Evolutionary conservation across 2,888 invertebrate genomes (phyloP), one percentile per base, ranked within the genome.

Genomic region (Synergus gifuensis): DNA sequence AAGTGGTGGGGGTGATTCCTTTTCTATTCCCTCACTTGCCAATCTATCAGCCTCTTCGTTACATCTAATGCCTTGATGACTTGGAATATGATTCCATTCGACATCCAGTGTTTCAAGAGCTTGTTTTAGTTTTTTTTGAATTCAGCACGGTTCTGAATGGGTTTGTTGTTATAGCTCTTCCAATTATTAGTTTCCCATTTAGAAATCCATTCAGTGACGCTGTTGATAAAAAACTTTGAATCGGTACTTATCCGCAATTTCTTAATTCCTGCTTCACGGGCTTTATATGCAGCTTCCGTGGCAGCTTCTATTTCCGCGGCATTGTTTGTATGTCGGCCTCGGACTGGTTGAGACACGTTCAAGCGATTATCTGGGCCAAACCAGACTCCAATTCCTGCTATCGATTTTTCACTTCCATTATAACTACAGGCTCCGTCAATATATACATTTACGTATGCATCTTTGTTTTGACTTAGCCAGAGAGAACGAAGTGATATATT

Each of bases 271-370:
- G 92, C 93, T 40, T 93, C 90, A 78, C 94, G 92, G 0, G 97
- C 97, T 80, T 94, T 92, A 86, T 94, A 93, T 16, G 98, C 95
- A 2, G 98, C 98, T 89, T 93, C 92, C 80, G 94, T 96, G 0
- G 96, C 95, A 3, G 97, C 98, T 93, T 98, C 96, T 82, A 98
- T 98, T 93, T 99, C 99, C 5, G 98, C 99, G 86, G 96, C 96
- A 92, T 99, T 99, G 90, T 99, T 99, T 0, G 98, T 22, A 98
- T 96, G 96, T 78, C 96, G 93, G 1, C 98, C 98, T 1, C 93
- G 90, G 0, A 98, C 96, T 2, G 96, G 96, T 88, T 95, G 95
- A 28, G 96, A 95, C 0, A 95, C 92, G 93, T 98, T 98, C 84
- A 95, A 93, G 0, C 94, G 93, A 93, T 97, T 95, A 77, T 93